Base-by-base conservation (phyloP, 2,113 vertebrate species). In the Chloropsis cyanopogon region DNA sequence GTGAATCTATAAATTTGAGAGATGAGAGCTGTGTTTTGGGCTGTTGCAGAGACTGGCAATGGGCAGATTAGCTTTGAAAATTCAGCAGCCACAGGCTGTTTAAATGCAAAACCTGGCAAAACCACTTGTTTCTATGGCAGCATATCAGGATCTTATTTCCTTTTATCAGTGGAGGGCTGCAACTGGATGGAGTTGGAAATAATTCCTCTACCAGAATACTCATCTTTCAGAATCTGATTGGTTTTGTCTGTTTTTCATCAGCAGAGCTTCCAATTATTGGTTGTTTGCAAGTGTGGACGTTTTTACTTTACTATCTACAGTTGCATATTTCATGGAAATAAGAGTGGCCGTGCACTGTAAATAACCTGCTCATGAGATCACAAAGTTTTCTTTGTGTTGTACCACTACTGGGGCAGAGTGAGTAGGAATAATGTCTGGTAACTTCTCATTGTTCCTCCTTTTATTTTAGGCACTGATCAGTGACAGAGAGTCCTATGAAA, bases 71-170 rank as follows among this genome's bases (percentile, higher is more conserved):
- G 57, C 66, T 95, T 85, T 91, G 92, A 87, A 96, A 93, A 96
- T 91, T 92, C 86, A 97, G 65, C 71, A 92, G 86, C 47, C 41
- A 49, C 16, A 16, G 37, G 37, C 46, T 91, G 87, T 85, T 94
- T 77, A 93, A 93, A 95, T 94, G 75, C 75, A 95, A 93, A 95
- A 76, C 46, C 76, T 75, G 72, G 46, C 57, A 94, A 90, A 93
- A 47, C 0, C 31, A 17, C 35, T 61, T 82, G 60, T 88, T 78
- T 63, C 79, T 85, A 54, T 81, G 83, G 80, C 52, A 92, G 68
- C 64, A 44, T 78, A 29, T 76, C 59, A 77, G 63, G 61, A 47
- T 94, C 70, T 71, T 61, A 29, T 23, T 82, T 88, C 59, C 60
- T 92, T 86, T 78, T 73, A 65, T 76, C 53, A 69, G 64, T 49